Percentiles rank a stretch among this genome's conserved stretches.
Conservation (phyloP, 1,140 invertebrate species). For the Globodera rostochiensis region DNA sequence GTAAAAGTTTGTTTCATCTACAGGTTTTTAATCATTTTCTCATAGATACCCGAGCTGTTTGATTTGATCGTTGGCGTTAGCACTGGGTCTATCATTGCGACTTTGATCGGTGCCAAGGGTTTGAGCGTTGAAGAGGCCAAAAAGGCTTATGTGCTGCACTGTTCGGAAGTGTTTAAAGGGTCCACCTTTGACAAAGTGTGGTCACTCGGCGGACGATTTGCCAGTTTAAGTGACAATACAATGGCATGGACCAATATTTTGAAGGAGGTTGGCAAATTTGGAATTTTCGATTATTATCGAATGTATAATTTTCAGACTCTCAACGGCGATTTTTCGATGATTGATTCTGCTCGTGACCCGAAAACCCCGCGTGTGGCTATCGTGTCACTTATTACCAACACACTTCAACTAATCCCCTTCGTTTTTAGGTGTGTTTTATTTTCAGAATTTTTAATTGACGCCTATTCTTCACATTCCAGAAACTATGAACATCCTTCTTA, state of each 20-base stretch:
- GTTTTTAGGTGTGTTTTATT: slow-evolving; percentile 73
- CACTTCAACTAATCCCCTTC: slow-evolving; percentile 78
- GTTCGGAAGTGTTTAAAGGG: slow-evolving; percentile 56
- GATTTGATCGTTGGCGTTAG: slow-evolving; percentile 89
- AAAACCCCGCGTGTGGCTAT: slow-evolving; percentile 50
- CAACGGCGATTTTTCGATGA: slow-evolving; percentile 41
- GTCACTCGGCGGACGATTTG: slow-evolving; percentile 75
- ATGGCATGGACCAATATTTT: slow-evolving; percentile 81
- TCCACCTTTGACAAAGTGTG: slow-evolving; percentile 74
- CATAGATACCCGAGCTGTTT: slow-evolving; percentile 71
- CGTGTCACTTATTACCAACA: slow-evolving; percentile 74
- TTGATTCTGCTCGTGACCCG: slow-evolving; percentile 44
- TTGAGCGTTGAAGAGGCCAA: slow-evolving; percentile 52
- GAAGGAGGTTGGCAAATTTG: slow-evolving; percentile 65
- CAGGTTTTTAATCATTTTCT: slow-evolving; percentile 1
- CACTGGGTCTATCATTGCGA: slow-evolving; percentile 73
- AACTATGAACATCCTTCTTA: slow-evolving; percentile 79
- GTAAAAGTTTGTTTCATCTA: background rate
- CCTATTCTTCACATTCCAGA: background rate
- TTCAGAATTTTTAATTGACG: slow-evolving; percentile 64
- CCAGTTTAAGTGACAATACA: slow-evolving; percentile 87
- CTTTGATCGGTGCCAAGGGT: slow-evolving; percentile 65
- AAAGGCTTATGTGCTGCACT: slow-evolving; percentile 57
- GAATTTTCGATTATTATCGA: slow-evolving; percentile 14
- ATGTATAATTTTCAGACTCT: slow-evolving; percentile 37